Evolutionary conservation across 2,888 invertebrate species (phyloP).

Genomic region (Pantelozetes paolii): DNA sequence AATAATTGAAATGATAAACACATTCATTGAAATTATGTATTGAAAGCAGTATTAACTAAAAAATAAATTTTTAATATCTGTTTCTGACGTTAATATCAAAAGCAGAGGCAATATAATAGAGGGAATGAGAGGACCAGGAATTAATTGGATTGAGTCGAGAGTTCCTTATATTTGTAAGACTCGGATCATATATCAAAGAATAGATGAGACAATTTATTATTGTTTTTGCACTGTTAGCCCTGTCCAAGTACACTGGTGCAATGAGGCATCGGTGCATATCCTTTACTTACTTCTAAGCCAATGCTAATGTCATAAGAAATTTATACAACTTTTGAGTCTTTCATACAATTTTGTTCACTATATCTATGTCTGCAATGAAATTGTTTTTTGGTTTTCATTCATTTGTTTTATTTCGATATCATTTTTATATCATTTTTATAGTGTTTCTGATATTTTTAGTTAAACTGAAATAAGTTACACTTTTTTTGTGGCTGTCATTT

Average conservation of each 20-base stretch:
- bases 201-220: constrained; percentile 7
- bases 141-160: constrained; percentile 16
- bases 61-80: too few species aligned
- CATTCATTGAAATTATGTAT: too few species aligned
- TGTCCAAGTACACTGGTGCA: background rate
- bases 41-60: too few species aligned
- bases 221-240: background rate
- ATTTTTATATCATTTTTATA: background rate
- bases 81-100: background rate
- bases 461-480: background rate
- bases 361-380: background rate
- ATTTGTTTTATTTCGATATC: background rate
- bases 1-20: too few species aligned
- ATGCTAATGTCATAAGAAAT: background rate
- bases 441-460: background rate
- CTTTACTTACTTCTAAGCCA: background rate
- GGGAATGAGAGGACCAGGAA: background rate
- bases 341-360: background rate
- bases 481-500: background rate
- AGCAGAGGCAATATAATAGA: background rate
- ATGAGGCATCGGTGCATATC: background rate
- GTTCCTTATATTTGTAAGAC: background rate
- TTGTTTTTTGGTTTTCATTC: background rate
- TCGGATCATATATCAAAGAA: background rate
- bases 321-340: background rate